Base-by-base conservation (phyloP, 2,113 vertebrate species). In the Cyanistes caeruleus region DNA sequence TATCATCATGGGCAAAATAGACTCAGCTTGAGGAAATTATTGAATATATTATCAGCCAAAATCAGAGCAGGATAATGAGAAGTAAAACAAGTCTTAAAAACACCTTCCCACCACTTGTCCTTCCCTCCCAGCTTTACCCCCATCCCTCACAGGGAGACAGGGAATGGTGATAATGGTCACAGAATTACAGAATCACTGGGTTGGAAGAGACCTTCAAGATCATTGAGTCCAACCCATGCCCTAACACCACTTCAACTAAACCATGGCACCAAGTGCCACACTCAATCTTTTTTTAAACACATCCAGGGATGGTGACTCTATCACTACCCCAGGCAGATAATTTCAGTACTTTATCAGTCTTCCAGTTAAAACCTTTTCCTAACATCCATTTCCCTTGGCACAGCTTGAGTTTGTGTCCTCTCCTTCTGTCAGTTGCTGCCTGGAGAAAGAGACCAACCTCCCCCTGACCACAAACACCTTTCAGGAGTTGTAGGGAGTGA, bases 281-380 rank as follows among this genome's bases (percentile, higher is more conserved):
- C 22, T 28, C 35, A 52, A 6, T 17, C 20, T 41, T 31, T 31
- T 11, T 41, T 52, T 9, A 52, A 70, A 39, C 14, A 39, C 20
- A 52, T 52, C 14, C 48, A 39, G 20, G 14, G 14, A 28, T 31
- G 14, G 35, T 31, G 35, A 52, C 14, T 52, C 14, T 20, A 52
- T 27, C 27, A 39, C 5, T 5, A 39, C 5, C 8, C 49, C 3
- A 4, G 35, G 27, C 27, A 52, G 15, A 7, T 4, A 1, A 39
- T 52, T 52, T 27, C 35, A 31, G 27, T 52, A 31, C 10, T 31
- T 41, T 23, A 24, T 41, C 11, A 41, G 8, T 31, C 11, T 52
- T 52, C 30, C 28, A 1, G 1, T 24, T 10, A 41, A 51, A 52
- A 30, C 2, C 4, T 8, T 39, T 52, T 70, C 11, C 20, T 39